Evolutionary conservation across 2,113 vertebrate species (phyloP), one percentile per base, ranked within the genome.

Genomic region (Callaeas wilsoni): DNA sequence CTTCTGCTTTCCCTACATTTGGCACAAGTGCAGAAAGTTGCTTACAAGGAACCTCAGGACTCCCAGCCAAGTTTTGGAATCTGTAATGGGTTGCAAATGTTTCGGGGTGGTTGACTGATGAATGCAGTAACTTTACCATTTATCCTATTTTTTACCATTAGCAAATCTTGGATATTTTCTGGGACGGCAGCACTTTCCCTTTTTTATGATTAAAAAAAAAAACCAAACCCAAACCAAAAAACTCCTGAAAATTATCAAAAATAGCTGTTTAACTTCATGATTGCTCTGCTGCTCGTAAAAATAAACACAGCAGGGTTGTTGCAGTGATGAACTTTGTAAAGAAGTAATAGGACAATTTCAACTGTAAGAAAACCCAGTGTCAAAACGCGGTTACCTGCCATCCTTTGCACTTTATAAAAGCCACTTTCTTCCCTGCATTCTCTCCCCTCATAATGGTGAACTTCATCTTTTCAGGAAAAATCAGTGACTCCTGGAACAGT

Each of bases 61-160:
- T 96, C 80, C 4, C 37, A 67, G 97, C 97, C 98, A 97, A 67
- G 93, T 92, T 95, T 32, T 29, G 75, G 94, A 89, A 93, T 50
- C 71, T 29, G 30, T 98, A 98, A 98, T 98, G 96, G 93, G 92
- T 96, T 98, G 96, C 98, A 98, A 98, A 98, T 98, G 98, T 98
- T 97, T 97, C 55, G 12, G 96, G 93, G 97, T 97, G 97, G 97
- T 42, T 96, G 97, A 94, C 94, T 73, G 97, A 98, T 82, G 93
- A 74, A 93, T 60, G 91, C 21, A 70, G 96, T 96, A 96, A 97
- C 97, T 96, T 96, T 90, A 95, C 73, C 95, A 78, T 93, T 85
- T 93, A 94, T 94, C 67, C 68, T 87, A 79, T 96, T 96, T 97
- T 96, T 98, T 92, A 87, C 92, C 86, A 90, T 94, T 95, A 91